Conservation (phyloP, 2,888 invertebrate species). For the Pyrrhia umbra region DNA sequence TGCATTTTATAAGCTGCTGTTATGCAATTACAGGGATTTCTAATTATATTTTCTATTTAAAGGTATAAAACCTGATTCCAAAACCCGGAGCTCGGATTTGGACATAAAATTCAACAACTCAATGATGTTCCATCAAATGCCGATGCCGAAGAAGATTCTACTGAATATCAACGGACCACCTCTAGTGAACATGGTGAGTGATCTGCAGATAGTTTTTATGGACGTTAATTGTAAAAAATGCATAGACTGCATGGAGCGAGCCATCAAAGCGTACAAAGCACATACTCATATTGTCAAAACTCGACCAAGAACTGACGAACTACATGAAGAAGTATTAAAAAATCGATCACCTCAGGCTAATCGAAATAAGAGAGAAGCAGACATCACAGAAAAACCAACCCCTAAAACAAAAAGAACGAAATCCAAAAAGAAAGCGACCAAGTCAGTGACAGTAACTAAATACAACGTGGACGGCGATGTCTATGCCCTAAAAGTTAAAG, state of each 20-base stretch:
- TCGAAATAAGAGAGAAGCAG: constrained; percentile 65
- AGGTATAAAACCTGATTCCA: constrained; percentile 8
- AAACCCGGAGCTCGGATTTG: constrained; percentile 12
- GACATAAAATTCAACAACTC: constrained; percentile 51
- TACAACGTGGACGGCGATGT: constrained; percentile 73
- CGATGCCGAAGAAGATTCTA: constrained; percentile 57
- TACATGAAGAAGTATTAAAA: constrained; percentile 64
- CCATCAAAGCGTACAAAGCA: constrained; percentile 67
- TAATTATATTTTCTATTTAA: background rate
- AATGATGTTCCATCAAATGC: constrained; percentile 36
- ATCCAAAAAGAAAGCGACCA: constrained; percentile 61
- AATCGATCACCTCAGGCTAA: constrained; percentile 45
- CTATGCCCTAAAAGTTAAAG: constrained; percentile 79
- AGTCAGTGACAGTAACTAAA: constrained; percentile 75
- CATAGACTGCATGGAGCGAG: constrained; percentile 74
- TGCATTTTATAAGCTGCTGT: background rate
- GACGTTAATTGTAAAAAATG: constrained; percentile 72
- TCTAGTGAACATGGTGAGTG: constrained; percentile 55
- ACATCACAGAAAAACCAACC: constrained; percentile 2
- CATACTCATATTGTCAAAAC: constrained; percentile 45
- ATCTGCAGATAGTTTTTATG: constrained; percentile 68
- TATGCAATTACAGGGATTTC: background rate
- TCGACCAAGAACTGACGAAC: constrained; percentile 53
- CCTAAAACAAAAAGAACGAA: constrained; percentile 59
- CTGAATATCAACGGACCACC: constrained; percentile 64